Base-by-base conservation (phyloP, 2,113 vertebrate genomes). In the Girardinichthys multiradiatus region DNA sequence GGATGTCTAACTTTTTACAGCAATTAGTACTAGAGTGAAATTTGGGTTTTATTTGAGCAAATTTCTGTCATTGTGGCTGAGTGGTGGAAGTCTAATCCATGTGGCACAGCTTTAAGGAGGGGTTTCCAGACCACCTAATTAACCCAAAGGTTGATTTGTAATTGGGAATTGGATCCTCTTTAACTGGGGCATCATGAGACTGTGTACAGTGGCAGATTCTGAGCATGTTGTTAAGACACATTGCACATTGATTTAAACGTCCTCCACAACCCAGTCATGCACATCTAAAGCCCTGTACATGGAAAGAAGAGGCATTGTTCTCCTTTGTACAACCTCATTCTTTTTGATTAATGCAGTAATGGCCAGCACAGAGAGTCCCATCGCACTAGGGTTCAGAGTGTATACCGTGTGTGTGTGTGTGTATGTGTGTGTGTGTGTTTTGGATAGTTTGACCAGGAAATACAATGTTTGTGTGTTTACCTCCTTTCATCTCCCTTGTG, bases 401-500 rank as follows among this genome's bases (percentile, higher is more conserved):
- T 68, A 37, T 1, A 57, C 9, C 28, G 0, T 37, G 35, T 57
- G 42, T 19, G 70, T 65, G 64, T 63, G 48, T 71, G 63, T 72
- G n/a, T n/a, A n/a, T n/a, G 0, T 37, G 35, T 57, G 42, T 19
- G 70, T 65, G 64, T 63, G 48, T 71, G 63, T 72, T 51, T 48
- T 11, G 74, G 61, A 59, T 64, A 51, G 33, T 83, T 42, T 37
- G 69, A 79, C 64, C 30, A 31, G 64, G 60, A 72, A 60, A 76
- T 68, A 74, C 33, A 27, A 68, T 70, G 68, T 73, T 54, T 82
- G 77, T 54, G 76, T 57, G 59, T 48, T 6, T 57, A 1, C 4
- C 33, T 42, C 74, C 85, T 91, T 91, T 90, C 84, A 92, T 93
- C 88, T 92, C 76, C 80, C 74, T 35, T 67, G 58, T 59, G 63